Evolutionary conservation across 2,797 vertebrate species (phyloP).

Genomic region (Euthynnus affinis): DNA sequence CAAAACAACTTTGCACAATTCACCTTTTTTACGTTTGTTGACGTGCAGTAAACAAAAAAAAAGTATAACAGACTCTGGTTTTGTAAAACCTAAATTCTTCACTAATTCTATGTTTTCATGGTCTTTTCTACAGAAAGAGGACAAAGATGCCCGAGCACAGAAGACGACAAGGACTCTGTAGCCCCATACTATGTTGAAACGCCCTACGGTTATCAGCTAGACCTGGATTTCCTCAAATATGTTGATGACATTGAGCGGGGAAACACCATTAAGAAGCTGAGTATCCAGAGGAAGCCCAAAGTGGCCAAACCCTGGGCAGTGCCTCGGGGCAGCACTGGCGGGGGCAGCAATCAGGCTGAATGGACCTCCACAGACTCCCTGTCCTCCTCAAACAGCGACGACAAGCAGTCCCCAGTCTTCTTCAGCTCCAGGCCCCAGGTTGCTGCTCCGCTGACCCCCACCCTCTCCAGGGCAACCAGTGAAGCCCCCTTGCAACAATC

Average conservation of each 20-base stretch:
- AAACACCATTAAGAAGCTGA: constrained; percentile 96
- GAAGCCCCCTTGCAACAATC: constrained; percentile 74
- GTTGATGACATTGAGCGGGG: constrained; percentile 98
- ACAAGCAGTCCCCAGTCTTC: constrained; percentile 89
- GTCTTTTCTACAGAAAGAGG: constrained; percentile 84
- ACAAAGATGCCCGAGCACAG: constrained; percentile 85
- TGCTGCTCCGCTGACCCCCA: constrained; percentile 67
- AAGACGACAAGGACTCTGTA: constrained; percentile 87
- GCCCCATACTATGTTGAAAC: constrained; percentile 96
- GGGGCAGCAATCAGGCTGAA: constrained; percentile 80
- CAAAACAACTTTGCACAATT: background rate
- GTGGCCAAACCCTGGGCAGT: constrained; percentile 59
- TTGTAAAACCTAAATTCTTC: background rate
- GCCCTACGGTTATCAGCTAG: constrained; percentile 96
- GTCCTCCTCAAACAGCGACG: constrained; percentile 96
- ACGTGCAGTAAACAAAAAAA: background rate
- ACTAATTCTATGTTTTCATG: constrained; percentile 21
- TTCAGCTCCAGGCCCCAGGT: constrained; percentile 74
- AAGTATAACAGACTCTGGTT: background rate
- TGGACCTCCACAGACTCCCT: constrained; percentile 97
- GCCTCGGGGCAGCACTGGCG: constrained; percentile 75
- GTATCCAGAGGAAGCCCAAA: constrained; percentile 92
- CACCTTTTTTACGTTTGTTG: background rate
- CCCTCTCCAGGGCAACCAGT: constrained; percentile 71
- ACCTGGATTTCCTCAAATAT: constrained; percentile 98